Conservation (phyloP, 1,140 invertebrate species). For the Harpegnathos saltator region DNA sequence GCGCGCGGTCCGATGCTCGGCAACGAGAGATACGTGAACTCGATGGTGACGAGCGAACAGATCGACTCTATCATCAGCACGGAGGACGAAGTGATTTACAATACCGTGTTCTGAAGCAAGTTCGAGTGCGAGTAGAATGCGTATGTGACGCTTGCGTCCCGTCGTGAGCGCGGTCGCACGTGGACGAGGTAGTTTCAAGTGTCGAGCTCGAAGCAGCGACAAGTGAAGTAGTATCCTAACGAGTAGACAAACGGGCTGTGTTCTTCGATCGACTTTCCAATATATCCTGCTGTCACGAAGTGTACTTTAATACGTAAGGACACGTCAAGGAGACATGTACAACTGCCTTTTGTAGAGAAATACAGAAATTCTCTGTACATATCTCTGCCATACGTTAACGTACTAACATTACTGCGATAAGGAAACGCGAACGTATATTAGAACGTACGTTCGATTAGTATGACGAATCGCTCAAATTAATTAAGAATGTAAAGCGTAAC, state of each 20-base stretch:
- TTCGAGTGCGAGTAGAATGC: background rate
- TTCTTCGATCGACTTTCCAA: slow-evolving; percentile 54
- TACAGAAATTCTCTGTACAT: slow-evolving; percentile 66
- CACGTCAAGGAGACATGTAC: slow-evolving; percentile 20
- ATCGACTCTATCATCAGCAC: slow-evolving; percentile 81
- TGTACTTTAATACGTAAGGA: slow-evolving; percentile 67
- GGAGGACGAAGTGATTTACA: slow-evolving; percentile 83
- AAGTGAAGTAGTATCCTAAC: slow-evolving; percentile 54
- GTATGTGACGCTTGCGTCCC: background rate
- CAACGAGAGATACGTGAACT: slow-evolving; percentile 80
- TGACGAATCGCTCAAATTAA: slow-evolving; percentile 36
- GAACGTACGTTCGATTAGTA: slow-evolving; percentile 22
- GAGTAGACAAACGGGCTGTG: slow-evolving; percentile 67
- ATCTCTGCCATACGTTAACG: slow-evolving; percentile 61
- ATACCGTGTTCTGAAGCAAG: slow-evolving; percentile 81
- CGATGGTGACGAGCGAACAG: slow-evolving; percentile 78
- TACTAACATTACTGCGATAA: slow-evolving; percentile 61
- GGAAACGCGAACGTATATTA: background rate
- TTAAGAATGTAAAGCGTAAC: slow-evolving; percentile 34
- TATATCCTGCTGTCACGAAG: slow-evolving; percentile 44
- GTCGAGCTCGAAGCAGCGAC: slow-evolving; percentile 44
- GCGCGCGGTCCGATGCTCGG: slow-evolving; percentile 49
- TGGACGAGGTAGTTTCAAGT: background rate
- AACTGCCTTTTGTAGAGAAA: slow-evolving; percentile 45
- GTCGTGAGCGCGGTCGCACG: background rate